Evolutionary conservation across 2,888 invertebrate species (phyloP), one percentile per base, ranked within the genome.

Genomic region (Orchestes rusci): DNA sequence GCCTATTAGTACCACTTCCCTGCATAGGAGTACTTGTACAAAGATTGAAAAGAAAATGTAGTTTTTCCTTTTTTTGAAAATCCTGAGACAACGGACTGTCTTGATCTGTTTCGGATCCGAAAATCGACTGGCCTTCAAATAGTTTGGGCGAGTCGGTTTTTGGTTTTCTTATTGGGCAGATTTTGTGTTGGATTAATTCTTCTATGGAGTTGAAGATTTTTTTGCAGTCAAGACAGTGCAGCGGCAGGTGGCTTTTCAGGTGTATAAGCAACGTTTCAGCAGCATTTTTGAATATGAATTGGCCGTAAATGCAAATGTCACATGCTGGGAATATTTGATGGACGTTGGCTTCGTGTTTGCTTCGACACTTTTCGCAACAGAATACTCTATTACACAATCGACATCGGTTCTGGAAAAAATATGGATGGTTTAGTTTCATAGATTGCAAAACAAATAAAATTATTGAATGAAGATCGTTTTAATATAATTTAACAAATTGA

Each of bases 331-430:
- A 45, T 12, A 63, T 50, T 29, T 56, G 48, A 43, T 66, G 66
- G 10, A 43, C 19, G 10, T 45, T 39, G 35, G 45, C 39, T 55
- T 65, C 65, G 45, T 66, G 66, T 33, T 58, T 56, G 19, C 51
- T 41, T 4, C 66, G 62, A 51, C 66, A 66, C 19, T 53, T 53
- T 55, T 54, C 44, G 43, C 66, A 66, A 53, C 66, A 66, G 51
- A 63, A 64, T 16, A 56, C 53, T 54, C 59, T 57, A 23, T 44
- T 42, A 52, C 66, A 66, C 8, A 62, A 39, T 34, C 61, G 55
- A 45, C 66, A 66, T 15, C 56, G 53, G 51, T 62, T 61, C 64
- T 65, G 44, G 39, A 62, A 62, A n/a, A n/a, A n/a, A n/a, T n/a
- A n/a, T n/a, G n/a, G n/a, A n/a, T n/a, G n/a, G n/a, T n/a, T n/a